phyloP scores from a whole-genome alignment of 2,797 vertebrate genomes.

The Ptychobarbus kaznakovi region DNA sequence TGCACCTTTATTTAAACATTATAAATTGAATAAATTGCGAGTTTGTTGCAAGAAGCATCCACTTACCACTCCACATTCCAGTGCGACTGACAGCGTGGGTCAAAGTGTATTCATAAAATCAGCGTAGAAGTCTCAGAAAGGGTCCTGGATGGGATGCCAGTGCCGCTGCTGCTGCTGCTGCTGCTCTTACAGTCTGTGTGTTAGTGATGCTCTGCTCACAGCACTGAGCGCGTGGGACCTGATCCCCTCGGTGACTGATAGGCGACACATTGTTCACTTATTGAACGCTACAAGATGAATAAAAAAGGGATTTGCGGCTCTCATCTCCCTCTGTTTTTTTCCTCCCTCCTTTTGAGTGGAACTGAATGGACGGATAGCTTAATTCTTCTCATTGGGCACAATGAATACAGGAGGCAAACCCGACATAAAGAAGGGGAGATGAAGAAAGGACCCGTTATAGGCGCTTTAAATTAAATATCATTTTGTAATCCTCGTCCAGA shows the following conservation, averaged over 20 bases:
- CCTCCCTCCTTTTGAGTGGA: conserved; percentile 78
- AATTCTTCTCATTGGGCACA: conserved; percentile 86
- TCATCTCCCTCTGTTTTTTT: conserved; percentile 85
- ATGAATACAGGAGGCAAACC: conserved; percentile 83
- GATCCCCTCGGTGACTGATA: conserved; percentile 90
- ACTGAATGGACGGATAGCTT: conserved; percentile 86
- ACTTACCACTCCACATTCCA: conserved; percentile 75
- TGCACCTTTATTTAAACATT: not conserved
- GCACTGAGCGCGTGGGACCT: conserved; percentile 85
- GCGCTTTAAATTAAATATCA: conserved; percentile 69
- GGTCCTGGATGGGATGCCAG: conserved; percentile 73
- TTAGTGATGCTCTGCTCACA: conserved; percentile 83
- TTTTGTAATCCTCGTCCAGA: conserved; percentile 72
- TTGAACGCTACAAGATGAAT: conserved; percentile 88
- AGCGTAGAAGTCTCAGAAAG: conserved; percentile 62
- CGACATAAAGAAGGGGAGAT: conserved; percentile 62
- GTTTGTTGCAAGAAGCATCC: conserved; percentile 36
- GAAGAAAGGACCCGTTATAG: conserved; percentile 67
- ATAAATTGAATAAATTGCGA: too few relatives aligned
- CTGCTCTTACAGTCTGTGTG: conserved; percentile 77
- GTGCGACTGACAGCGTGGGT: conserved; percentile 60
- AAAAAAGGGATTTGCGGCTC: conserved; percentile 91
- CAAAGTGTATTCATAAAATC: conserved; percentile 56
- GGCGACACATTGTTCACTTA: conserved; percentile 90
- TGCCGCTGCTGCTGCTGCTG: conserved; percentile 46